A percentile compares a stretch with the other conserved stretches of the same genome.
These are phyloP conservation scores for Delia radicum DNA, from an alignment of 1,140 invertebrate genomes.

Conservation along the genomic window DNA sequence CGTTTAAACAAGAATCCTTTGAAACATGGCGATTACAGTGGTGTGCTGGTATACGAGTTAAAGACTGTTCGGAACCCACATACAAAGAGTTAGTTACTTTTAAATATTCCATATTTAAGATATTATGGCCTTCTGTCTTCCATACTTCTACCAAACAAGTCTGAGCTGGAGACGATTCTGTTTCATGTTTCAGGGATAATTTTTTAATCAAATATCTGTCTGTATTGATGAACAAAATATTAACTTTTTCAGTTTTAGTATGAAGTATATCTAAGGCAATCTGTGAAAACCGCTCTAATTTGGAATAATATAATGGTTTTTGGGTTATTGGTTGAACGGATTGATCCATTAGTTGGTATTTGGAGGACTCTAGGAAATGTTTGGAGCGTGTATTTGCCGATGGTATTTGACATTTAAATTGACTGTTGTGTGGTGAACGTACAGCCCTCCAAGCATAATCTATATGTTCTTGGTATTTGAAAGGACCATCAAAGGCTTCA, in stretches of 20 bases:
- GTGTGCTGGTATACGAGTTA: slow-evolving; percentile 73
- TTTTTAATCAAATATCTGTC: slow-evolving; percentile 76
- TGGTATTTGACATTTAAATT: slow-evolving; percentile 61
- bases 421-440: slow-evolving; percentile 60
- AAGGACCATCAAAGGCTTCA: slow-evolving; percentile 81
- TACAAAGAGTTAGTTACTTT: slow-evolving; percentile 82
- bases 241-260: slow-evolving; percentile 67
- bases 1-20: slow-evolving; percentile 72
- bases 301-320: slow-evolving; percentile 69
- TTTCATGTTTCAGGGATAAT: slow-evolving; percentile 70
- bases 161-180: slow-evolving; percentile 66
- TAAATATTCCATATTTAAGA: slow-evolving; percentile 73
- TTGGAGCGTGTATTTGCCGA: slow-evolving; percentile 50
- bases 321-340: slow-evolving; percentile 74
- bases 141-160: slow-evolving; percentile 86
- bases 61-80: slow-evolving; percentile 70
- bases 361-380: slow-evolving; percentile 67
- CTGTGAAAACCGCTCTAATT: slow-evolving; percentile 75
- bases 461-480: slow-evolving; percentile 78
- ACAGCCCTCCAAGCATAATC: slow-evolving; percentile 77
- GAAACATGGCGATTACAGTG: slow-evolving; percentile 75
- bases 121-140: slow-evolving; percentile 65
- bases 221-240: slow-evolving; percentile 80
- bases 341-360: slow-evolving; percentile 86
- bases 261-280: slow-evolving; percentile 75